These are phyloP conservation scores for Agrochola lychnidis DNA, from an alignment of 2,888 invertebrate species.

Conservation along the genomic window DNA sequence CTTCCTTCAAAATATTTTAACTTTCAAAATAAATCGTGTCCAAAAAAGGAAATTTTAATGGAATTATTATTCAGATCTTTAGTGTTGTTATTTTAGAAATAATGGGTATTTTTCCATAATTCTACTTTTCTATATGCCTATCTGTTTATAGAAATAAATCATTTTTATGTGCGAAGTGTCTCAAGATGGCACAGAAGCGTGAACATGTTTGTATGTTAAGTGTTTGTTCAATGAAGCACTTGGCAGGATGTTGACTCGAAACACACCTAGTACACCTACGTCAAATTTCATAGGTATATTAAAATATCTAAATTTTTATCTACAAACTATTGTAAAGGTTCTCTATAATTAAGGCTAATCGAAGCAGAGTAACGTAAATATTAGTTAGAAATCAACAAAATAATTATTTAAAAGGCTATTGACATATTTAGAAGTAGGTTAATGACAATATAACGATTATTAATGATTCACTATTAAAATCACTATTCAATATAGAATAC, in stretches of 20 bases:
- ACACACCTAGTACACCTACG: slow-evolving; percentile 35
- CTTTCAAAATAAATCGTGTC: slow-evolving; percentile 19
- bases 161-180: slow-evolving; percentile 54
- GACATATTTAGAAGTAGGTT: slow-evolving; percentile 72
- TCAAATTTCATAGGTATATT: slow-evolving; percentile 8
- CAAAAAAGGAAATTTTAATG: slow-evolving; percentile 42
- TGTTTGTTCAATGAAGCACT: slow-evolving; percentile 71
- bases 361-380: slow-evolving; percentile 49
- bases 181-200: slow-evolving; percentile 61
- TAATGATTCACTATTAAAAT: slow-evolving; percentile 18
- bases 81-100: slow-evolving; percentile 16
- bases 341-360: slow-evolving; percentile 76
- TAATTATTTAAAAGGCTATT: slow-evolving; percentile 60
- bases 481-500: not conserved
- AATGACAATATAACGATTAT: slow-evolving; percentile 71
- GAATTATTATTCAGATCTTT: slow-evolving; percentile 44
- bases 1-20: slow-evolving; percentile 27
- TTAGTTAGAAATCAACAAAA: slow-evolving; percentile 61
- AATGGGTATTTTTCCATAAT: slow-evolving; percentile 37
- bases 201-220: slow-evolving; percentile 65
- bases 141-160: slow-evolving; percentile 44
- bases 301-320: not conserved
- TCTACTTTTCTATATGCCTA: slow-evolving; percentile 22
- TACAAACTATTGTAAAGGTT: not conserved
- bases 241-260: slow-evolving; percentile 71